Conservation (phyloP, 2,797 vertebrate species). For the Heterohyrax brucei region DNA sequence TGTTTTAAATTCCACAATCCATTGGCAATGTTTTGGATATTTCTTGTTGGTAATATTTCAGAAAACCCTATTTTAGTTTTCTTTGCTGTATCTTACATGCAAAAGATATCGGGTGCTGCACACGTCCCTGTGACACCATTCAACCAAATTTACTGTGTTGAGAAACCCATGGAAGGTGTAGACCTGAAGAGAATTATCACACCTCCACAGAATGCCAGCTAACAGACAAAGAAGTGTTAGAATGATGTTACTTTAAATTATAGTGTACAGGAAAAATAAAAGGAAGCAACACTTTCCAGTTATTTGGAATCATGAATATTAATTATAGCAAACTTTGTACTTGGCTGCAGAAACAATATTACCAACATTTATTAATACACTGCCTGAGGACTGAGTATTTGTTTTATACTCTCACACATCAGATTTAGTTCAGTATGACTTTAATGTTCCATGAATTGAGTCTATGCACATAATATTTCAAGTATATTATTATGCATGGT, state of each 20-base stretch:
- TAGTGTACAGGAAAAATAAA: slow-evolving; percentile 32
- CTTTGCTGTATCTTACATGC: background rate
- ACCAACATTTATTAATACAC: slow-evolving; percentile 55
- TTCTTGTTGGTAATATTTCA: background rate
- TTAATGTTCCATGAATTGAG: slow-evolving; percentile 68
- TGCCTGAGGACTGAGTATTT: slow-evolving; percentile 58
- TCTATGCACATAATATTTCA: slow-evolving; percentile 27
- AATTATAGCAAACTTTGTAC: slow-evolving; percentile 50
- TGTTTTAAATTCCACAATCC: background rate
- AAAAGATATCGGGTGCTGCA: background rate
- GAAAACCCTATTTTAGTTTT: slow-evolving; percentile 19
- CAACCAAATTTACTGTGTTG: background rate
- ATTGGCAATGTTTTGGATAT: background rate
- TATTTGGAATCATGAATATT: slow-evolving; percentile 78
- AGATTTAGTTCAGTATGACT: slow-evolving; percentile 64
- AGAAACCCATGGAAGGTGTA: background rate
- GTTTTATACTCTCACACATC: slow-evolving; percentile 23
- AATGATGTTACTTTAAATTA: slow-evolving; percentile 47
- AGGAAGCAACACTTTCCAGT: slow-evolving; percentile 44
- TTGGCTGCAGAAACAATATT: slow-evolving; percentile 40
- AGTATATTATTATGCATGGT: background rate
- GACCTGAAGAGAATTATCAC: background rate
- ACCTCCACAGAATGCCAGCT: background rate
- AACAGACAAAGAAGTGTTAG: slow-evolving; percentile 24
- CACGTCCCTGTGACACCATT: background rate